Base-by-base conservation (phyloP, 2,797 vertebrate genomes). In the Remorina albescens region DNA sequence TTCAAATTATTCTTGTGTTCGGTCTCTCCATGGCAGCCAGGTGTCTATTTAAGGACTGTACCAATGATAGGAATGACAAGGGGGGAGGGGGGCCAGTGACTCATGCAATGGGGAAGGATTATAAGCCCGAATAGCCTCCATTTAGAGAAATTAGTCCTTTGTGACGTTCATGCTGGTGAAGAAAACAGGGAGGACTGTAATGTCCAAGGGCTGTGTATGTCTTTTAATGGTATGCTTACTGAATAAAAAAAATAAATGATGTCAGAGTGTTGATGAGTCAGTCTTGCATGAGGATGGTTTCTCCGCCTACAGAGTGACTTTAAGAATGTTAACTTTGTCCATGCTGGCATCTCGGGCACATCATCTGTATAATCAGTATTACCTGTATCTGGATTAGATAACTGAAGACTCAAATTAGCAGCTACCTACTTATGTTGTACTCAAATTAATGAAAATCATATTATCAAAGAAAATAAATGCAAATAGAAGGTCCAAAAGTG, bases 31-130 rank as follows among this genome's bases (percentile, higher is more conserved):
- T 75, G 59, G 67, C 72, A 80, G 76, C 79, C 81, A 91, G 86
- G 88, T 89, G 80, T 83, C 89, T 89, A 92, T 93, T 91, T 92
- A 88, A 90, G 88, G 86, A 86, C 78, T 74, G 50, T 76, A 86
- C 78, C 81, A 89, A 82, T 71, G 78, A 81, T 81, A 88, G 68
- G 60, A 90, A 88, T 76, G 78, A 78, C 51, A 23, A 23, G 63
- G 65, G 71, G 83, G 83, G 74, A 58, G 83, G 84, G 78, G 58
- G 65, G 78, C 4, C 46, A 58, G 78, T 90, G 89, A 88, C 73
- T 91, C 92, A 90, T 87, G 57, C 87, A 89, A 88, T 81, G 61
- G 71, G 76, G 73, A 84, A 83, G 88, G 88, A 90, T 89, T 90
- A 92, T 80, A 74, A 78, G 42, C 54, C 81, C 72, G 80, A 87